These are phyloP conservation scores for Heterohyrax brucei DNA, from an alignment of 2,797 vertebrate genomes.

Conservation along the genomic window DNA sequence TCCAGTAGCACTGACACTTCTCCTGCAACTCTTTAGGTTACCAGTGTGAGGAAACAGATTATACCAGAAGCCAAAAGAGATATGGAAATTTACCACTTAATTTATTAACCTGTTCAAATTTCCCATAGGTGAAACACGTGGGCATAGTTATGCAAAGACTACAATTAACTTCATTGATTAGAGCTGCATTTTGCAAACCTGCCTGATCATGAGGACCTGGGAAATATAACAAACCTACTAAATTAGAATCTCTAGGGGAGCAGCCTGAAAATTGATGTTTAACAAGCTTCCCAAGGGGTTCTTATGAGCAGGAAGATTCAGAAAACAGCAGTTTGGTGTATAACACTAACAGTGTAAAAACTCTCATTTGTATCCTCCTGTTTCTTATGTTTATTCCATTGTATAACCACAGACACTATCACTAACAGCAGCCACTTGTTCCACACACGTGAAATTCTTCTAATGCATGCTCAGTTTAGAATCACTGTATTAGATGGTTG, in stretches of 20 bases:
- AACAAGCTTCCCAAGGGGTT: neutral
- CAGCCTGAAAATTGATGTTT: neutral
- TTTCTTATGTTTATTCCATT: neutral
- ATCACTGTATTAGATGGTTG: neutral
- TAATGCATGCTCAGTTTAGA: neutral
- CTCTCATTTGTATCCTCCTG: neutral
- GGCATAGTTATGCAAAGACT: neutral
- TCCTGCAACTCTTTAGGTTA: neutral
- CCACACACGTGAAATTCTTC: neutral
- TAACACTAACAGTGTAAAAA: neutral
- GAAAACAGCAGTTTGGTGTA: neutral
- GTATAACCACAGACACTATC: neutral
- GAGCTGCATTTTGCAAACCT: neutral
- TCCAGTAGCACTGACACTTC: neutral
- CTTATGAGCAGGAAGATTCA: neutral
- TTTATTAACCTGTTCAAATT: slow-evolving; percentile 23
- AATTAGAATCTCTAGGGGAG: neutral
- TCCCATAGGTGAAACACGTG: neutral
- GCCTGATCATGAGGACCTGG: neutral
- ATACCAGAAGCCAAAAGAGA: neutral
- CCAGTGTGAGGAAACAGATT: neutral
- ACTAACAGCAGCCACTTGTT: neutral
- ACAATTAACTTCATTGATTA: neutral
- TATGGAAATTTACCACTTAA: neutral
- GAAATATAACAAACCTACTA: neutral